Evolutionary conservation across 2,888 invertebrate genomes (phyloP).

Genomic region (Athalia circularis): DNA sequence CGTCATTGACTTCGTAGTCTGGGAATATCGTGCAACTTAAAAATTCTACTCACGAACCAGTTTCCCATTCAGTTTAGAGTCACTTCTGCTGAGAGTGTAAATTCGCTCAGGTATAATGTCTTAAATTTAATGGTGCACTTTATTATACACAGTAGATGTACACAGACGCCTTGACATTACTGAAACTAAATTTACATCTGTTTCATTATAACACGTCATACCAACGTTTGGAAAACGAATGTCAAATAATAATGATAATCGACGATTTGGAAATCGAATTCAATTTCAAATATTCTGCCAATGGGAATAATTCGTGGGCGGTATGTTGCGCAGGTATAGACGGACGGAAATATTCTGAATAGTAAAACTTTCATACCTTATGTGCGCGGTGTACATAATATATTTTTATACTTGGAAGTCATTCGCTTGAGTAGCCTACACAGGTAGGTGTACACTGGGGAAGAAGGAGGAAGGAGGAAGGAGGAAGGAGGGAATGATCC

Average conservation of each 20-base stretch:
- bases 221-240: neutral
- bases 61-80: constrained; percentile 13
- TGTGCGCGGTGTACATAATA: neutral
- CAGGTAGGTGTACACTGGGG: constrained; percentile 1
- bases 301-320: neutral
- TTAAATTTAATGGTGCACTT: constrained; percentile 21
- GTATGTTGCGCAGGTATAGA: too few relatives aligned
- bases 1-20: constrained; percentile 8
- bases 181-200: too few relatives aligned
- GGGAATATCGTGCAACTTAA: constrained; percentile 5
- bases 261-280: neutral
- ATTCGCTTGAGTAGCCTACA: neutral
- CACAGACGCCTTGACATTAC: too few relatives aligned
- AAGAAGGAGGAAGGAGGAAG: neutral
- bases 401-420: neutral
- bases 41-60: constrained; percentile 26
- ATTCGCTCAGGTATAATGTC: constrained; percentile 5
- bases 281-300: neutral
- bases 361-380: neutral
- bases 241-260: neutral
- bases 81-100: constrained; percentile 16
- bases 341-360: constrained; percentile 17
- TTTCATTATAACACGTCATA: too few relatives aligned
- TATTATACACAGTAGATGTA: neutral
- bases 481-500: neutral